These are phyloP conservation scores for Petroica traversi DNA, from an alignment of 2,113 vertebrate species.

Conservation along the genomic window DNA sequence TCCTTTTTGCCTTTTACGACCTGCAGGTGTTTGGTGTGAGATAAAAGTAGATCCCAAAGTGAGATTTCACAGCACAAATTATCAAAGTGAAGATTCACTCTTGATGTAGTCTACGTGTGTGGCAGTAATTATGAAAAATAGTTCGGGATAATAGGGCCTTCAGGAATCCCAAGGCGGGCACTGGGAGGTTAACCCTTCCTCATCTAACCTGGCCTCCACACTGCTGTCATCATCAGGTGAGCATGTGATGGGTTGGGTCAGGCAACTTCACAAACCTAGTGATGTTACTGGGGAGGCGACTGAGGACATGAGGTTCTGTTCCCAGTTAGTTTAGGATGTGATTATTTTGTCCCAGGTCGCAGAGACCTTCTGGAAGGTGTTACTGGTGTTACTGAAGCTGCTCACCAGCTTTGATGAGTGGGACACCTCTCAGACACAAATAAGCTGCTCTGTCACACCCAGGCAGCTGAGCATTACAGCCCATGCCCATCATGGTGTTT, in stretches of 20 bases:
- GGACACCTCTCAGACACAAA: background rate
- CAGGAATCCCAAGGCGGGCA: conserved; percentile 64
- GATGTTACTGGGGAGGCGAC: accelerated
- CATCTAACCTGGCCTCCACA: conserved; percentile 6
- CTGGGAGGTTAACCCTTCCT: conserved; percentile 64
- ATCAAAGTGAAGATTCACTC: conserved; percentile 78
- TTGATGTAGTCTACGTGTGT: conserved; percentile 81
- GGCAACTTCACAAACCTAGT: accelerated
- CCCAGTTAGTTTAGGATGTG: background rate
- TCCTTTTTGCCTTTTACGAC: conserved; percentile 69
- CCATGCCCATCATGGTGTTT: accelerated
- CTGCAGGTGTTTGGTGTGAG: conserved; percentile 78
- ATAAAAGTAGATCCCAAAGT: conserved; percentile 78
- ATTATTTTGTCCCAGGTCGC: background rate
- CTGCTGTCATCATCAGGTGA: conserved; percentile 18
- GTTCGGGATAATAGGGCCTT: conserved; percentile 73
- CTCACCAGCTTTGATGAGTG: background rate
- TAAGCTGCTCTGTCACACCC: background rate
- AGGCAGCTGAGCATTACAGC: background rate
- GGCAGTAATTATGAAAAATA: conserved; percentile 77
- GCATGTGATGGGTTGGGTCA: background rate
- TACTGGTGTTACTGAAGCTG: background rate
- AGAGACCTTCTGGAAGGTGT: background rate
- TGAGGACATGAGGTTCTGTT: background rate
- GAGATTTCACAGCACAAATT: conserved; percentile 74